Evolutionary conservation across 2,113 vertebrate genomes (phyloP), one percentile per base, ranked within the genome.

Genomic region (Poeciliopsis retropinna): DNA sequence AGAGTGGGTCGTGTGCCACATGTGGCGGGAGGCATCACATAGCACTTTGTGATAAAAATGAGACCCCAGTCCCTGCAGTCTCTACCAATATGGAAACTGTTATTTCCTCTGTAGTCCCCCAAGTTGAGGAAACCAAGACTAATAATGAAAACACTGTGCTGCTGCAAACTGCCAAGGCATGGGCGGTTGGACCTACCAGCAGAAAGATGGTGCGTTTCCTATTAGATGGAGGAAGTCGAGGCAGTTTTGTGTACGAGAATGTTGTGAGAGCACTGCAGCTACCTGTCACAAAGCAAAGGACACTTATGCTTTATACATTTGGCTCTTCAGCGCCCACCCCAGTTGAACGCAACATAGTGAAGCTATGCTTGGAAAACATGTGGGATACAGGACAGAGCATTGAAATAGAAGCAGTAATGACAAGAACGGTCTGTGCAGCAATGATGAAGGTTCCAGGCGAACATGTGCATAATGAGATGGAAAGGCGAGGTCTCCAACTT

Each of bases 231-330:
- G 65, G 65, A 13, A 63, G 14, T 34, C 57, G 68, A 30, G 67
- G 60, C 4, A 68, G 73, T n/a, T 76, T 68, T 68, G 39, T 47
- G 31, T 41, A 61, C 10, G 73, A 62, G 57, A 68, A 68, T 28
- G 57, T 67, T 10, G 73, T 28, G 15, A 62, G n/a, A 6, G 0
- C 15, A 14, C 29, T 34, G 7, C 22, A 63, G 41, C 11, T 8
- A n/a, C n/a, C n/a, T n/a, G n/a, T n/a, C n/a, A n/a, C n/a, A n/a
- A n/a, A n/a, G n/a, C n/a, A n/a, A n/a, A n/a, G n/a, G n/a, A n/a
- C n/a, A n/a, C n/a, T n/a, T n/a, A n/a, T n/a, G n/a, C n/a, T n/a
- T n/a, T n/a, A n/a, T n/a, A n/a, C n/a, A n/a, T n/a, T n/a, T n/a
- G n/a, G n/a, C n/a, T n/a, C n/a, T n/a, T n/a, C n/a, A n/a, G n/a